phyloP scores from a whole-genome alignment of 2,888 invertebrate species.

The Nemoura dubitans region DNA sequence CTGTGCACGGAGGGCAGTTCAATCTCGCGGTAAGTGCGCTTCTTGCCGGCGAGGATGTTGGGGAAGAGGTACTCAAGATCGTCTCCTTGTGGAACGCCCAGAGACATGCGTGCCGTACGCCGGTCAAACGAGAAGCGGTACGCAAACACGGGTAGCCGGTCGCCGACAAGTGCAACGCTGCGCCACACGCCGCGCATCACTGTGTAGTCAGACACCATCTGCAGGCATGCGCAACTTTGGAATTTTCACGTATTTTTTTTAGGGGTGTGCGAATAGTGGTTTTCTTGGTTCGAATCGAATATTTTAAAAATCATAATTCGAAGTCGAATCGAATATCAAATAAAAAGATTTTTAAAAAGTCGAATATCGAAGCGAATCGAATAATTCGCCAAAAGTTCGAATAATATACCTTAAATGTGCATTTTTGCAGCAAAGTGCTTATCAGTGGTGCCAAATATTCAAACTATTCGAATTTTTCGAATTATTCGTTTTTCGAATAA shows the following conservation, averaged over 20 bases:
- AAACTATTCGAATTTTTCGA: no score
- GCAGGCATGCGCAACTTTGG: neutral
- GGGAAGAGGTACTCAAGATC: constrained; percentile 47
- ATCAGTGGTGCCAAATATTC: no score
- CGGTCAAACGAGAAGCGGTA: constrained; percentile 47
- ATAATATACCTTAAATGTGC: no score
- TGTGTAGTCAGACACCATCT: constrained; percentile 43
- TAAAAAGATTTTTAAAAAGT: no score
- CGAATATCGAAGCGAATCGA: no score
- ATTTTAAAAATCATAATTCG: no score
- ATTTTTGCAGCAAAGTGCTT: no score
- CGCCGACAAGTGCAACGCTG: constrained; percentile 33
- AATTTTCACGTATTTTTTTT: neutral
- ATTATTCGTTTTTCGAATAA: no score
- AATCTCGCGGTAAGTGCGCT: constrained; percentile 27
- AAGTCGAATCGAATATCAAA: no score
- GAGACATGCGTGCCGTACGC: constrained; percentile 34
- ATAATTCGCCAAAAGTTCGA: no score
- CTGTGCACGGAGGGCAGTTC: constrained; percentile 33
- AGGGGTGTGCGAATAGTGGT: no score
- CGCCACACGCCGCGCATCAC: constrained; percentile 45
- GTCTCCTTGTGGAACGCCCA: constrained; percentile 49
- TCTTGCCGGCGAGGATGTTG: constrained; percentile 38
- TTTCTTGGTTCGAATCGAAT: no score
- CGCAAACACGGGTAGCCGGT: constrained; percentile 40